phyloP scores from a whole-genome alignment of 2,797 vertebrate genomes.

The Girardinus metallicus region DNA sequence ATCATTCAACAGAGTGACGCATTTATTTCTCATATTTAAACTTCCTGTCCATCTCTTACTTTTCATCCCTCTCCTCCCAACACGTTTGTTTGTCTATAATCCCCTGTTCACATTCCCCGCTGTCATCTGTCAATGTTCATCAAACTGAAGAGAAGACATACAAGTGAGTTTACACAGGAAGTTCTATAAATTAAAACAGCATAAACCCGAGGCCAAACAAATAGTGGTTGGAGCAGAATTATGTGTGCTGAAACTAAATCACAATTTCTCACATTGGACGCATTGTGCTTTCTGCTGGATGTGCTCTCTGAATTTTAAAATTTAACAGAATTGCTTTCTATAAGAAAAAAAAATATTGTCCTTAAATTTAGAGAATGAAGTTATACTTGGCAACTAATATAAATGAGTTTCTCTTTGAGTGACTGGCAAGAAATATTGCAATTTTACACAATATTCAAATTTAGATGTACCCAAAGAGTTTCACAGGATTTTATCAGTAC shows the following conservation, averaged over 20 bases:
- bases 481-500: not conserved
- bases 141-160: slow-evolving; percentile 4
- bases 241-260: slow-evolving; percentile 30
- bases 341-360: not conserved
- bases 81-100: slow-evolving; percentile 38
- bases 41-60: slow-evolving; percentile 27
- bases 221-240: slow-evolving; percentile 2
- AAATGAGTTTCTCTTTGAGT: too few relatives aligned
- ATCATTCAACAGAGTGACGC: slow-evolving; percentile 42
- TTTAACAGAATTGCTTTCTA: not conserved
- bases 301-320: not conserved
- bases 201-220: slow-evolving; percentile 22
- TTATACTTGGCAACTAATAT: not conserved
- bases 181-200: slow-evolving; percentile 28
- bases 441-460: not conserved
- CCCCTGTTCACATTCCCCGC: not conserved
- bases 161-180: slow-evolving; percentile 28
- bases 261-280: slow-evolving; percentile 16
- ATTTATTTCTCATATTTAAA: slow-evolving; percentile 15
- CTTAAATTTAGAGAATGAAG: not conserved
- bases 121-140: slow-evolving; percentile 28
- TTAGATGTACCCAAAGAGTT: too few relatives aligned
- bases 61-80: slow-evolving; percentile 44
- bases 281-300: not conserved
- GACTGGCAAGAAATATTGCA: too few relatives aligned